Evolutionary conservation across 2,888 invertebrate species (phyloP).

Genomic region (Lochmaea crataegi): DNA sequence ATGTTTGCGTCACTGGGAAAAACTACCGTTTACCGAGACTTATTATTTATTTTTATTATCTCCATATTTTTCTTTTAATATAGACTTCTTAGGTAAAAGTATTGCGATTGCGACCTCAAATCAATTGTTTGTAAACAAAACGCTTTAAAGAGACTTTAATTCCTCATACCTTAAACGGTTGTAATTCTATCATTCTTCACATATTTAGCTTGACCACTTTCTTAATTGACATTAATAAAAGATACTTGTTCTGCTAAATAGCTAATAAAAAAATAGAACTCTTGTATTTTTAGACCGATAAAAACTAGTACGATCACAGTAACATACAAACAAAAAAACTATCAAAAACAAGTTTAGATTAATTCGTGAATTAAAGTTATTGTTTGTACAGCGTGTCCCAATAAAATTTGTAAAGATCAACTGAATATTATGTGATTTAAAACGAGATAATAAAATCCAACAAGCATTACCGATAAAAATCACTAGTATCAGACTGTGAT

Average conservation of each 20-base stretch:
- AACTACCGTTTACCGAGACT: no score
- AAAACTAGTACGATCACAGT: no score
- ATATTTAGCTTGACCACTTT: neutral
- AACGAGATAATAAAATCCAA: no score
- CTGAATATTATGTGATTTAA: no score
- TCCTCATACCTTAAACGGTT: neutral
- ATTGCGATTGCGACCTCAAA: neutral
- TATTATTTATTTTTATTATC: neutral
- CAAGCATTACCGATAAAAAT: no score
- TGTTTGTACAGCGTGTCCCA: no score
- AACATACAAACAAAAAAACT: no score
- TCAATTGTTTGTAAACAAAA: neutral
- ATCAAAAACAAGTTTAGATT: no score
- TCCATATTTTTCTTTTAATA: neutral
- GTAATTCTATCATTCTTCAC: neutral
- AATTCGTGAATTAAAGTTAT: no score
- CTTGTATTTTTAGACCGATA: neutral
- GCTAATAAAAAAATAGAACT: neutral
- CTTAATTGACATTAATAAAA: constrained; percentile 14
- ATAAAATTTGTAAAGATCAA: no score
- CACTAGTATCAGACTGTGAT: no score
- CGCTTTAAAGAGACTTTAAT: neutral
- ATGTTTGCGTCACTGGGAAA: no score
- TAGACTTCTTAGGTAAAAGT: neutral
- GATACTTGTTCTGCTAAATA: constrained; percentile 4